These are phyloP conservation scores for Caenorhabditis sinica DNA, from an alignment of 2,888 invertebrate genomes.

Conservation along the genomic window DNA sequence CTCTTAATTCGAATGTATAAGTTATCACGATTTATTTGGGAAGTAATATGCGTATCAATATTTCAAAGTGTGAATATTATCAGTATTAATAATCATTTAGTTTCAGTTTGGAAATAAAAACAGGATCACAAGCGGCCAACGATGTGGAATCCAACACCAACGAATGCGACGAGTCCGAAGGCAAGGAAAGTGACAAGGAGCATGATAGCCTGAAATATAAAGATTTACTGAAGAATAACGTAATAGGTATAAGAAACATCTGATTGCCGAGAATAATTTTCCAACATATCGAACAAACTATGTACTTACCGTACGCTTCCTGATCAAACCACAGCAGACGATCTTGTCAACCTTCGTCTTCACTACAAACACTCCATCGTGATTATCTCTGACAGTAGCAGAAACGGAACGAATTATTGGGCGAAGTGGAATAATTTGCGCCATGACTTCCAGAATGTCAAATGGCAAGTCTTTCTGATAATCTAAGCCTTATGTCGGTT, in stretches of 20 bases:
- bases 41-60: too few relatives aligned
- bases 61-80: too few relatives aligned
- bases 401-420: not conserved
- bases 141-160: conserved; percentile 2
- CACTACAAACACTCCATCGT: not conserved
- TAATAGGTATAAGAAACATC: not conserved
- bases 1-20: too few relatives aligned
- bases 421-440: not conserved
- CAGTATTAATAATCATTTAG: not conserved
- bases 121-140: not conserved
- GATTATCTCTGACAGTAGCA: not conserved
- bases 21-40: too few relatives aligned
- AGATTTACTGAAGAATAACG: not conserved
- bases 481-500: not conserved
- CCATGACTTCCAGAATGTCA: not conserved
- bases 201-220: conserved; percentile 13
- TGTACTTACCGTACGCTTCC: not conserved
- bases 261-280: not conserved
- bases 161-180: conserved; percentile 4
- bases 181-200: not conserved
- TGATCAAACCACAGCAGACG: not conserved
- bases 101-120: not conserved
- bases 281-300: not conserved
- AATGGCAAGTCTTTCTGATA: not conserved
- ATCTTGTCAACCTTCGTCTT: not conserved